phyloP scores from a whole-genome alignment of 2,113 vertebrate species.

The Rafetus swinhoei region DNA sequence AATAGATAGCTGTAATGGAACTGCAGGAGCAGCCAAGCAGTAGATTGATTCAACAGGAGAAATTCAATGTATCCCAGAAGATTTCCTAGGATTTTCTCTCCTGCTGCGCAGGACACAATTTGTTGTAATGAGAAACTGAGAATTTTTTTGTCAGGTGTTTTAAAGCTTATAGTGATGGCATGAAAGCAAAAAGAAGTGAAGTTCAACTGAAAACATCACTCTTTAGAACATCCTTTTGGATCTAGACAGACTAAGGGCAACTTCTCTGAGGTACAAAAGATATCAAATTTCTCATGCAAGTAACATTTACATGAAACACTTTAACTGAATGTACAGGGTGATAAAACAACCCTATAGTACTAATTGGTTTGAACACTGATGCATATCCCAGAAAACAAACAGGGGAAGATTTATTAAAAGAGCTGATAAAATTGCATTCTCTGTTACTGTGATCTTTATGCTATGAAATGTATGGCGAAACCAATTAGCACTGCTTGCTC shows the following conservation, averaged over 20 bases:
- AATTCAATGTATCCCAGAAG: conserved; percentile 74
- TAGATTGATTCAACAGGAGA: conserved; percentile 80
- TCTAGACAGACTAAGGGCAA: conserved; percentile 1
- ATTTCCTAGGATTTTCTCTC: conserved; percentile 70
- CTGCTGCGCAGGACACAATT: conserved; percentile 69
- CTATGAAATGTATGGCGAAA: not conserved
- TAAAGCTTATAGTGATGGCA: conserved; percentile 56
- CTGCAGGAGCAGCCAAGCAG: conserved; percentile 73
- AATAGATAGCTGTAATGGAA: conserved; percentile 73
- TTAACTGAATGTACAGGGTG: not conserved
- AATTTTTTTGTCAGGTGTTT: conserved; percentile 72
- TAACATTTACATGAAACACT: conserved; percentile 23
- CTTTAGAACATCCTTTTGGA: conserved; percentile 49
- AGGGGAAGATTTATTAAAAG: conserved; percentile 35
- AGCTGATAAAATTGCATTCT: not conserved
- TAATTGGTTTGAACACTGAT: conserved; percentile 34
- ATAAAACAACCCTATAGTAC: not conserved
- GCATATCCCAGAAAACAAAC: conserved; percentile 19
- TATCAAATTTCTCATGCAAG: conserved; percentile 20
- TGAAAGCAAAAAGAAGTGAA: conserved; percentile 38
- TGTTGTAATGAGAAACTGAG: conserved; percentile 75
- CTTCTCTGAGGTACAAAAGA: conserved; percentile 20
- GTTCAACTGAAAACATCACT: conserved; percentile 35
- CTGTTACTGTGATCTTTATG: conserved; percentile 8
- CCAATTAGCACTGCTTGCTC: not conserved